Conservation (phyloP, 2,797 vertebrate genomes). For the Pelobates cultripes region DNA sequence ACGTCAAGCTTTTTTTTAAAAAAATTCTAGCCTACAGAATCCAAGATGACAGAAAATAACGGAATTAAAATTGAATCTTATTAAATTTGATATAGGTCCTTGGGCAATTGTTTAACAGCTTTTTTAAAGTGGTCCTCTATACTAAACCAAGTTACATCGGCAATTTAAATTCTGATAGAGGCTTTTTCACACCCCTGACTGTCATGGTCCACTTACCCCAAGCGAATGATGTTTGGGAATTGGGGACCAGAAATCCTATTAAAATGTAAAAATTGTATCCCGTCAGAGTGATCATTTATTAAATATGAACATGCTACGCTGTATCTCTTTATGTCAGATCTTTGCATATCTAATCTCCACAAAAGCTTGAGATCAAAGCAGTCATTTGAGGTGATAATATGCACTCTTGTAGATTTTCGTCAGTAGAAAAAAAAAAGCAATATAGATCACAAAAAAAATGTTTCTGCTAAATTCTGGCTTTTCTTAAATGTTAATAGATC, state of each 20-base stretch:
- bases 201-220: constrained; percentile 44
- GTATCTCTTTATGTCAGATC: constrained; percentile 39
- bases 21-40: no score
- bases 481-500: neutral
- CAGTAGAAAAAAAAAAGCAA: neutral
- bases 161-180: constrained; percentile 21
- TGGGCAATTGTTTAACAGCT: constrained; percentile 3
- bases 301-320: constrained; percentile 40
- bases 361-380: constrained; percentile 40
- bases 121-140: neutral
- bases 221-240: constrained; percentile 50
- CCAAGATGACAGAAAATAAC: no score
- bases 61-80: no score
- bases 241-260: constrained; percentile 41
- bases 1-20: no score
- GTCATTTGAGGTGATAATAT: constrained; percentile 15
- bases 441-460: neutral
- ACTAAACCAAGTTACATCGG: neutral
- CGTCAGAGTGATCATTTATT: constrained; percentile 50
- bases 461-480: neutral
- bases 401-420: neutral
- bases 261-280: constrained; percentile 44
- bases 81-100: neutral
- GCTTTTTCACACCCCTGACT: constrained; percentile 17
- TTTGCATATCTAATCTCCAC: constrained; percentile 33